These are phyloP conservation scores for Rissa tridactyla DNA, from an alignment of 2,113 vertebrate species.

Conservation along the genomic window DNA sequence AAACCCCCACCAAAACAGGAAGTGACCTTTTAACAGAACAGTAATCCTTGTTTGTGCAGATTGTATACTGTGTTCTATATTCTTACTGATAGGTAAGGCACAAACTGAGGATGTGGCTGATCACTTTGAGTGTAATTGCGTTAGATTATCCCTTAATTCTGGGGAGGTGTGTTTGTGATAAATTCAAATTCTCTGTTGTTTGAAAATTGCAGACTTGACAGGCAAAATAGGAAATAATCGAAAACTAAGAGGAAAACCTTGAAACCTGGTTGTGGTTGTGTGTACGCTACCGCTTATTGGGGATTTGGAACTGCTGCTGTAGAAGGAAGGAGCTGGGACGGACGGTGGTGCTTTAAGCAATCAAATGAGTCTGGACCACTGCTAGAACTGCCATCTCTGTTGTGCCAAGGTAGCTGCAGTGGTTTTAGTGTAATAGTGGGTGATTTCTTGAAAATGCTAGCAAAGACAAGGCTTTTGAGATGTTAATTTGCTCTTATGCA, in stretches of 20 bases:
- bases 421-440: neutral
- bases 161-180: neutral
- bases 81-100: neutral
- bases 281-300: neutral
- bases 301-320: fast-evolving
- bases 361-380: fast-evolving
- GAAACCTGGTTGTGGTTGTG: neutral
- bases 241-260: neutral
- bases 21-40: neutral
- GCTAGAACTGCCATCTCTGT: neutral
- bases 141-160: neutral
- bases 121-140: neutral
- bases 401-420: neutral
- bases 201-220: neutral
- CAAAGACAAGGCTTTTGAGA: constrained; percentile 54
- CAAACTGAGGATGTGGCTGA: neutral
- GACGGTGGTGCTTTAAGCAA: neutral
- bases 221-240: neutral
- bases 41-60: neutral
- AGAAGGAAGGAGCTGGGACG: neutral
- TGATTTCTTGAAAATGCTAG: constrained; percentile 45
- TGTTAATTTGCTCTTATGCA: constrained; percentile 70
- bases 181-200: neutral
- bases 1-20: neutral
- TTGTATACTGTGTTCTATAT: neutral